These are phyloP conservation scores for Drosophila antonietae DNA, from an alignment of 2,888 invertebrate genomes.

Conservation along the genomic window DNA sequence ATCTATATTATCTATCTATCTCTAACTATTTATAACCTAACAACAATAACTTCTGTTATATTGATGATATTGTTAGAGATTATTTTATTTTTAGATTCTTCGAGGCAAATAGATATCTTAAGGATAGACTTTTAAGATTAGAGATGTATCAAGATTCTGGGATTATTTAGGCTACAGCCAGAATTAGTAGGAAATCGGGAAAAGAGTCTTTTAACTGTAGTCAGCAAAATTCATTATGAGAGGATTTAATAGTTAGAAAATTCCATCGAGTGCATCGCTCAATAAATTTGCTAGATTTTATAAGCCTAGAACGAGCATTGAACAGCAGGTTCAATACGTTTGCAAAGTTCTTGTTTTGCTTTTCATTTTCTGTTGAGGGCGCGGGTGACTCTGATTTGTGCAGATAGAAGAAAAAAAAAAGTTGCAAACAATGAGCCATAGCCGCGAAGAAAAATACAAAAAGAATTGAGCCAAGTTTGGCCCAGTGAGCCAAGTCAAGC, in stretches of 20 bases:
- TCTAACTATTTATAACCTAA: too few species aligned
- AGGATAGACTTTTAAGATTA: not conserved
- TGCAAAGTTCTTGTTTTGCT: not conserved
- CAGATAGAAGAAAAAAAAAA: constrained; percentile 68
- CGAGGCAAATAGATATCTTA: too few species aligned
- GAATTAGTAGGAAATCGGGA: too few species aligned
- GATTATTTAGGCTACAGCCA: too few species aligned
- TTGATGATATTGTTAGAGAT: too few species aligned
- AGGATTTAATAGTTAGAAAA: too few species aligned
- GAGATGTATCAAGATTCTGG: not conserved
- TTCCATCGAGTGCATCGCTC: not conserved
- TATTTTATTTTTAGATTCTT: too few species aligned
- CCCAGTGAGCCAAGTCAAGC: constrained; percentile 39
- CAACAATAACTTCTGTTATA: too few species aligned
- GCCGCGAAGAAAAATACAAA: constrained; percentile 11
- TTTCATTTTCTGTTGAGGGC: constrained; percentile 11
- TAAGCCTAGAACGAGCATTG: not conserved
- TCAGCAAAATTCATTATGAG: too few species aligned
- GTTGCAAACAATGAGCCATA: constrained; percentile 51
- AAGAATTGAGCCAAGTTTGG: constrained; percentile 37
- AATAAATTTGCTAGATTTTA: not conserved
- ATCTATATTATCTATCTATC: too few species aligned
- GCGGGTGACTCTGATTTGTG: constrained; percentile 58
- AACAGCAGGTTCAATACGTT: not conserved
- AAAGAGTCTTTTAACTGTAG: too few species aligned